phyloP scores from a whole-genome alignment of 2,797 vertebrate species.

The Sebastes kiyomatsui region DNA sequence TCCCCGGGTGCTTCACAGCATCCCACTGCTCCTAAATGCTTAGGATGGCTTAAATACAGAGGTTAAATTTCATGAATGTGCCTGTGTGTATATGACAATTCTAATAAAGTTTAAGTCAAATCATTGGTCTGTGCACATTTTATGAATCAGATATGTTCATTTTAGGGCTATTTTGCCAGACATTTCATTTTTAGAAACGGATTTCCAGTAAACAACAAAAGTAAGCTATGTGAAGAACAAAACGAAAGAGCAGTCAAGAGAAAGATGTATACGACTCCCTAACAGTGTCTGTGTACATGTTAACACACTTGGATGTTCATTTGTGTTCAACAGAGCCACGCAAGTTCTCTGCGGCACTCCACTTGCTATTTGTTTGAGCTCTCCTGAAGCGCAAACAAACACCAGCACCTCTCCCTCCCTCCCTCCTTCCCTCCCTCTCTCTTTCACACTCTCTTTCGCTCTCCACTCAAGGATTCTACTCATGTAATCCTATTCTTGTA shows the following conservation, averaged over 20 bases:
- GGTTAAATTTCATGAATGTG: too few species aligned
- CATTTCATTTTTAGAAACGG: background rate
- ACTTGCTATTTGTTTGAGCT: background rate
- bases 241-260: background rate
- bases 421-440: background rate
- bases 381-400: constrained; percentile 4
- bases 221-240: background rate
- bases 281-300: background rate
- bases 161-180: too few species aligned
- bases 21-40: too few species aligned
- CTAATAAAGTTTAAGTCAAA: too few species aligned
- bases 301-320: background rate
- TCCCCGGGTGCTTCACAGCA: too few species aligned
- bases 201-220: background rate
- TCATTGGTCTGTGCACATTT: background rate
- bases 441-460: background rate
- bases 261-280: background rate
- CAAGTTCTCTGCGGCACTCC: background rate
- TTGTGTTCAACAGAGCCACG: background rate
- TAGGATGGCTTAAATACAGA: too few species aligned
- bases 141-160: background rate
- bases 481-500: background rate
- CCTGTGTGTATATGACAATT: too few species aligned
- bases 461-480: constrained; percentile 1
- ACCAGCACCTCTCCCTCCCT: background rate